These are phyloP conservation scores for Trissoscelio sp. DNA, from an alignment of 2,888 invertebrate species.

Conservation along the genomic window DNA sequence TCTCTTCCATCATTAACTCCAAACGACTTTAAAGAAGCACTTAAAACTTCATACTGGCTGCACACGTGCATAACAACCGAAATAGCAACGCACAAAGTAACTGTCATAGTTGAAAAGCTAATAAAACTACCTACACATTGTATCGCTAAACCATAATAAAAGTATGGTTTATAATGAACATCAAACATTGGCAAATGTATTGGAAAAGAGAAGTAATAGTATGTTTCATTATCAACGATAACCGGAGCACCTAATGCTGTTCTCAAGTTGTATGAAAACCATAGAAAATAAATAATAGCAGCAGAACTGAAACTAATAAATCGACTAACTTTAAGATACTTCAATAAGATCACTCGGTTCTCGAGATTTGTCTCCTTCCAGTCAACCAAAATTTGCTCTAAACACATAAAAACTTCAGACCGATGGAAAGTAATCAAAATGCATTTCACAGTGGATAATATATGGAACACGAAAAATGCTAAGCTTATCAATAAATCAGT, in stretches of 20 bases:
- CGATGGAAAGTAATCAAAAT: background rate
- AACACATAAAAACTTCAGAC: background rate
- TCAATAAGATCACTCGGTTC: background rate
- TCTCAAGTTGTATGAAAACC: background rate
- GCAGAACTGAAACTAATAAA: background rate
- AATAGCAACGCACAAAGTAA: background rate
- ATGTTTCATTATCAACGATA: background rate
- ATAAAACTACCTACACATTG: background rate
- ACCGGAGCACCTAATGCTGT: background rate
- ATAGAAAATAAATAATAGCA: background rate
- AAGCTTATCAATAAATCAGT: background rate
- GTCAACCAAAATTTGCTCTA: background rate
- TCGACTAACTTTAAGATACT: background rate
- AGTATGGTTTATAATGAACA: background rate
- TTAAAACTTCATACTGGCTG: slow-evolving; percentile 7
- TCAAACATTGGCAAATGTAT: no score
- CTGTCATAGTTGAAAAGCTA: background rate
- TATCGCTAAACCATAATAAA: background rate
- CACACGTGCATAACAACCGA: slow-evolving; percentile 5
- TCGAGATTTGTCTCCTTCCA: no score
- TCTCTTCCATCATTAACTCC: background rate
- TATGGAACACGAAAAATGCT: background rate
- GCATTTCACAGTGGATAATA: background rate
- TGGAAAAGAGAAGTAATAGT: background rate
- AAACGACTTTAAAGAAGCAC: background rate